Evolutionary conservation across 2,797 vertebrate genomes (phyloP), one percentile per base, ranked within the genome.

Genomic region (Lates japonicus): DNA sequence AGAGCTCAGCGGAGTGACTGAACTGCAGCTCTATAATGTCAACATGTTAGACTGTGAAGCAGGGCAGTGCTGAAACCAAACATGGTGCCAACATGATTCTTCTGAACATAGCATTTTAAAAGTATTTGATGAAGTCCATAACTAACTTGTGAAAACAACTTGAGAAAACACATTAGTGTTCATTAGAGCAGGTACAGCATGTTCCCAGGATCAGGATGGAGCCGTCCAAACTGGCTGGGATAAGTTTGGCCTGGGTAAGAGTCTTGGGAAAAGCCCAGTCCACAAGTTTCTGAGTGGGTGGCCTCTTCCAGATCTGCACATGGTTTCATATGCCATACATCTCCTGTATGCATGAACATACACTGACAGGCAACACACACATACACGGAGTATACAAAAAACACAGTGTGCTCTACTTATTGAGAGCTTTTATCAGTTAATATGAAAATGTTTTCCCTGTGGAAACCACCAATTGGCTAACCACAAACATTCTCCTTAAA

Each of bases 381-480:
- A 20, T 17, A 63, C 25, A 57, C 52, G 81, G 41, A 52, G 48
- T 59, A 59, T 35, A 82, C 37, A 64, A 16, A 52, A 42, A n/a
- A 65, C 4, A n/a, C 68, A 77, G 58, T 52, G 67, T 70, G 58
- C 60, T 84, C 76, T 54, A 70, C 78, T 86, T 70, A 87, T 84
- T 82, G 52, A 79, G 78, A 78, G 70, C 33, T 78, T 87, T 87
- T 88, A 88, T 91, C 88, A 81, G 80, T 80, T 90, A 86, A 87
- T 84, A 84, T 71, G 82, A 88, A 90, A 90, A 87, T 81, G 76
- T 83, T 90, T 89, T 80, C 78, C 83, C 72, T 13, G 82, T 87
- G 83, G 85, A 90, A 87, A 87, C 87, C 89, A 81, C 61, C 76
- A 84, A 72, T 79, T 61, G 80, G 78, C 67, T 13, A 6, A 84